Percentiles rank a stretch among this genome's conserved stretches.
Conservation (phyloP, 1,140 invertebrate species). For the Brachionus manjavacas region DNA sequence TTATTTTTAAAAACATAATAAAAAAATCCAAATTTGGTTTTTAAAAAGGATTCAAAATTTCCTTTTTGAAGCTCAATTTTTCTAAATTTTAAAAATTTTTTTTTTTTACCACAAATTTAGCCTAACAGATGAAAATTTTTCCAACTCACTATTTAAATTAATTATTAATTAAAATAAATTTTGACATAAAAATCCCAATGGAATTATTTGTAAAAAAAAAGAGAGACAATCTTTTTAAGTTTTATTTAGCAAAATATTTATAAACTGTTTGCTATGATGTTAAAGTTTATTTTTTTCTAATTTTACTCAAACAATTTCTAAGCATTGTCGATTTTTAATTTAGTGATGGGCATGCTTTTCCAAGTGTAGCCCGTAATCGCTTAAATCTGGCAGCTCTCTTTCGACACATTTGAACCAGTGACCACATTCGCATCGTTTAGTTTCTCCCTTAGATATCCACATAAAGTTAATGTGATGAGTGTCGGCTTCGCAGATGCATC, state of each 20-base stretch:
- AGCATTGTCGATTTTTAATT: not conserved
- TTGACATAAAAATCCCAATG: not conserved
- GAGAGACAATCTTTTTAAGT: not conserved
- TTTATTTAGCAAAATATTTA: conserved; percentile 18
- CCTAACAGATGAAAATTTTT: too few species aligned
- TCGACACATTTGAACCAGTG: conserved; percentile 89
- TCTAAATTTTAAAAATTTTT: too few species aligned
- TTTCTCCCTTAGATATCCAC: conserved; percentile 80
- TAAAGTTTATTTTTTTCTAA: not conserved
- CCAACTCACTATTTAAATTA: not conserved
- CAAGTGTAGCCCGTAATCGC: conserved; percentile 29
- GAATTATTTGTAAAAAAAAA: not conserved
- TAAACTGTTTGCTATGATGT: conserved; percentile 20
- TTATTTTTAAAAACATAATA: not conserved
- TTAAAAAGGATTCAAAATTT: not conserved
- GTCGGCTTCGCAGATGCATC: conserved; percentile 94
- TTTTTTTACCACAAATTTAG: too few species aligned
- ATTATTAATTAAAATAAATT: not conserved
- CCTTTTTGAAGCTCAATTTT: not conserved
- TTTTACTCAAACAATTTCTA: not conserved
- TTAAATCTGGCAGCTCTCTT: conserved; percentile 42
- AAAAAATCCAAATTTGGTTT: not conserved
- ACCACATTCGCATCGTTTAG: conserved; percentile 86
- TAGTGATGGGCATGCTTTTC: conserved; percentile 34
- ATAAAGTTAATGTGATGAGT: conserved; percentile 80